phyloP scores from a whole-genome alignment of 2,113 vertebrate species.

The Rhombomys opimus region DNA sequence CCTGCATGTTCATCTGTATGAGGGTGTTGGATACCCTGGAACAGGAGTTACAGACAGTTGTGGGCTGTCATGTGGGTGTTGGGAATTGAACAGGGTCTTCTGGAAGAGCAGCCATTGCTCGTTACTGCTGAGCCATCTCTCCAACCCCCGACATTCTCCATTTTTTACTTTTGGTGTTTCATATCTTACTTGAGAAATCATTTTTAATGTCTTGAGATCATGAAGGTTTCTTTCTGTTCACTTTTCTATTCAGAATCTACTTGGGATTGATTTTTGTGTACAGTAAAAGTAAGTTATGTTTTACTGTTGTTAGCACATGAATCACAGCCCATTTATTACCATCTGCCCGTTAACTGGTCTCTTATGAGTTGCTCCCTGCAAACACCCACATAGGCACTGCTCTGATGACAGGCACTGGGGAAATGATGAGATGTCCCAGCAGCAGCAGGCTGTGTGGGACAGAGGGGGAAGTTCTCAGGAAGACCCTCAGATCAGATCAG shows the following conservation, averaged over 20 bases:
- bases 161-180: constrained; percentile 15
- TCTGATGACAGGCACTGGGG: neutral
- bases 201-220: constrained; percentile 9
- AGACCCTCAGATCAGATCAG: neutral
- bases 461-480: neutral
- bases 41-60: too few species aligned
- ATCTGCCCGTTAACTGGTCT: neutral
- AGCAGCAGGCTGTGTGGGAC: too few species aligned
- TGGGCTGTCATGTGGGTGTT: too few species aligned
- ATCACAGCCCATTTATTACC: neutral
- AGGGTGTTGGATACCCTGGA: too few species aligned
- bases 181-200: neutral
- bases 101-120: too few species aligned
- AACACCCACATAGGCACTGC: neutral
- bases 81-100: too few species aligned
- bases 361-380: neutral
- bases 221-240: neutral
- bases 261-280: neutral
- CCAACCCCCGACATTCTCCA: neutral
- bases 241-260: neutral
- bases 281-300: neutral
- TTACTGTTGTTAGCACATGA: neutral
- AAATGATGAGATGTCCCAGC: neutral
- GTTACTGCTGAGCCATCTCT: too few species aligned
- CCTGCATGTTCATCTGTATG: too few species aligned